phyloP scores from a whole-genome alignment of 2,797 vertebrate species.

The Ctenochaetus hawaiiensis region DNA sequence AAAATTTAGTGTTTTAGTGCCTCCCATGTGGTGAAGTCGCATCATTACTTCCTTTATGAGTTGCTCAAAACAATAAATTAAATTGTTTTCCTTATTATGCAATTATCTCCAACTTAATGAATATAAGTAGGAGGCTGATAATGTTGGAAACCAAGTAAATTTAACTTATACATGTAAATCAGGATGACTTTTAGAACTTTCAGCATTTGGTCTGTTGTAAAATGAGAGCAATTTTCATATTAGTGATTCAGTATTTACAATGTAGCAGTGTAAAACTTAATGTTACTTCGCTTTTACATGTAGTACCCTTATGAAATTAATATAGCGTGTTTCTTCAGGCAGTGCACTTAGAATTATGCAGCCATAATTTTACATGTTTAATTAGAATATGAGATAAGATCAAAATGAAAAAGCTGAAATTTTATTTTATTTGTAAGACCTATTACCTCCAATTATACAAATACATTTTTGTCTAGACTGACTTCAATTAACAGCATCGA shows the following conservation, averaged over 20 bases:
- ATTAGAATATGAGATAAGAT: neutral
- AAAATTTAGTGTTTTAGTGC: too few relatives aligned
- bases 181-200: too few relatives aligned
- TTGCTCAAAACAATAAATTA: too few relatives aligned
- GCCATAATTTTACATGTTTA: neutral
- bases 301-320: neutral
- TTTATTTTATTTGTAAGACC: neutral
- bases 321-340: neutral
- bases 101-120: too few relatives aligned
- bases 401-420: neutral
- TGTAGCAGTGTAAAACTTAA: neutral
- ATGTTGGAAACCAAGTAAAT: too few relatives aligned
- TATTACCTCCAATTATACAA: conserved; percentile 1
- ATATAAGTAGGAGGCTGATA: too few relatives aligned
- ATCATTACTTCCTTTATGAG: too few relatives aligned
- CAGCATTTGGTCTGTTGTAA: neutral
- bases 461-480: neutral
- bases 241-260: neutral
- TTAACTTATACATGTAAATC: too few relatives aligned
- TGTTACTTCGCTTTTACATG: conserved; percentile 1
- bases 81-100: too few relatives aligned
- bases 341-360: neutral
- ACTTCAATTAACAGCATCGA: conserved; percentile 1
- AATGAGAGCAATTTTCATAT: neutral
- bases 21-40: too few relatives aligned